Evolutionary conservation across 1,140 invertebrate genomes (phyloP).

Genomic region (Anastrepha ludens): DNA sequence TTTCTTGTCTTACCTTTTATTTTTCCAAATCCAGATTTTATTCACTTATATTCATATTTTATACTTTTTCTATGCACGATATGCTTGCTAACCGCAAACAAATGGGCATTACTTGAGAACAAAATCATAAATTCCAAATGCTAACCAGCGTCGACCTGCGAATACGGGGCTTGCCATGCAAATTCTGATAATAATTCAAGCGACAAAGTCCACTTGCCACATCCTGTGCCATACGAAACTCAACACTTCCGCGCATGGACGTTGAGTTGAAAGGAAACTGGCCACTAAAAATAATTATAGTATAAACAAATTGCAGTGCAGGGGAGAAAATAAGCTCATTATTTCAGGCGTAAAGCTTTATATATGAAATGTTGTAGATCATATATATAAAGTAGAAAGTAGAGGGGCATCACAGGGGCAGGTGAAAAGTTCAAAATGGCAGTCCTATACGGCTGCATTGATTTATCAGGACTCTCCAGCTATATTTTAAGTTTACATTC

Average conservation of each 20-base stretch:
- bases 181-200: background rate
- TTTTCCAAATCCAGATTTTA: too few species aligned
- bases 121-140: slow-evolving; percentile 59
- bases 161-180: background rate
- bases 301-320: background rate
- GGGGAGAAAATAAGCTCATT: background rate
- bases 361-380: too few species aligned
- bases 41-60: too few species aligned
- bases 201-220: slow-evolving; percentile 4
- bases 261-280: background rate
- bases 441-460: too few species aligned
- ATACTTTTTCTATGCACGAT: background rate
- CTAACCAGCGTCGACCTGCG: background rate
- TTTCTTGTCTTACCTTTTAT: too few species aligned
- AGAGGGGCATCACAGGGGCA: too few species aligned
- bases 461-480: too few species aligned
- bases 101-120: slow-evolving; percentile 55
- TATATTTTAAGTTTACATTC: too few species aligned
- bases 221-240: slow-evolving; percentile 44
- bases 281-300: too few species aligned
- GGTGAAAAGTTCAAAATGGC: too few species aligned
- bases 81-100: slow-evolving; percentile 32
- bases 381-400: too few species aligned
- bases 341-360: too few species aligned
- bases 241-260: slow-evolving; percentile 16